These are phyloP conservation scores for Tortrix viridana DNA, from an alignment of 2,888 invertebrate genomes.

Conservation along the genomic window DNA sequence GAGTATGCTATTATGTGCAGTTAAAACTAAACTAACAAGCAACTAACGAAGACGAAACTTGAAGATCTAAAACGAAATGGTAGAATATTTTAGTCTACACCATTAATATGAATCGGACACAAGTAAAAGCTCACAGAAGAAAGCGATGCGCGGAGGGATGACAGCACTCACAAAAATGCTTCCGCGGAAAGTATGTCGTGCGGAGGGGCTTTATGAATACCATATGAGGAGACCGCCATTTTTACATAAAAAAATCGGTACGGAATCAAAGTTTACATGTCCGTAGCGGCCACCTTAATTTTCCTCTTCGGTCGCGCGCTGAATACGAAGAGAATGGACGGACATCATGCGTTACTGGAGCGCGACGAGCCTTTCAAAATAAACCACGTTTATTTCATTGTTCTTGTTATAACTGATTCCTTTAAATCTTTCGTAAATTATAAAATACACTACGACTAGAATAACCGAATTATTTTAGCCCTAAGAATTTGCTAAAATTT, in stretches of 20 bases:
- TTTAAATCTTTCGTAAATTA: not conserved
- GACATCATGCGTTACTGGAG: constrained; percentile 59
- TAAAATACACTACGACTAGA: not conserved
- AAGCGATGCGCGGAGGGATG: constrained; percentile 40
- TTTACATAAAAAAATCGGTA: constrained; percentile 73
- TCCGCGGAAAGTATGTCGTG: constrained; percentile 58
- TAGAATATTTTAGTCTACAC: not conserved
- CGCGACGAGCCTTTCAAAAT: constrained; percentile 49
- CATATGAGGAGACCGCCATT: constrained; percentile 66
- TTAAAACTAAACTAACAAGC: no score
- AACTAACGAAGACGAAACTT: no score
- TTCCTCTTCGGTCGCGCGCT: constrained; percentile 65
- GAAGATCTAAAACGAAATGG: no score
- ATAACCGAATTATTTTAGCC: not conserved
- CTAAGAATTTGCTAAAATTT: constrained; percentile 60
- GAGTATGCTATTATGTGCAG: no score
- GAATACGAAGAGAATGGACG: constrained; percentile 71
- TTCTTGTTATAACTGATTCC: not conserved
- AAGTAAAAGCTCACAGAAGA: constrained; percentile 20
- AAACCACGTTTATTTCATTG: constrained; percentile 4
- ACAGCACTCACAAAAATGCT: constrained; percentile 54
- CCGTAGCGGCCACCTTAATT: constrained; percentile 76
- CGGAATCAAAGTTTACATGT: constrained; percentile 77
- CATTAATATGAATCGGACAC: constrained; percentile 9
- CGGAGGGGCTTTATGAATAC: constrained; percentile 69